A percentile compares a stretch with the other conserved stretches of the same genome.
phyloP scores from a whole-genome alignment of 2,113 vertebrate genomes.

The Ammodytes marinus region DNA sequence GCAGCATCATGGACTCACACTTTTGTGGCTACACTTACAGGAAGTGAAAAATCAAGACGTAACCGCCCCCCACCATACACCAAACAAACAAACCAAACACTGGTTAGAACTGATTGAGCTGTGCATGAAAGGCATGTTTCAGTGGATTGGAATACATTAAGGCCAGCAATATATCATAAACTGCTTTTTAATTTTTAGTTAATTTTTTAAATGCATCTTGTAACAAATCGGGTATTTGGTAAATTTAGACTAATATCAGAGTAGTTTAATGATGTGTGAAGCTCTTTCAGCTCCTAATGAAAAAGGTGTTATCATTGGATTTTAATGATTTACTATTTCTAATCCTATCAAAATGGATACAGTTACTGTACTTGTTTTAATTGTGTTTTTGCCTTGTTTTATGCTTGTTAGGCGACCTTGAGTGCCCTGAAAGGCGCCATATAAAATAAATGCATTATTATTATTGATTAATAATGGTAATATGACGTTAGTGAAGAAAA shows the following conservation, averaged over 20 bases:
- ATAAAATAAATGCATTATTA: too few species aligned
- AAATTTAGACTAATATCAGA: conserved; percentile 2
- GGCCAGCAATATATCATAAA: not conserved
- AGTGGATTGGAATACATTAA: conserved; percentile 13
- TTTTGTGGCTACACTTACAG: conserved; percentile 61
- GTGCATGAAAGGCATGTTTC: conserved; percentile 8
- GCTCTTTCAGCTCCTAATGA: conserved; percentile 31
- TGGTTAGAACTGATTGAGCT: conserved; percentile 1
- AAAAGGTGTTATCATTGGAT: conserved; percentile 22
- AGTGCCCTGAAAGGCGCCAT: too few species aligned
- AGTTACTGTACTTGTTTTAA: not conserved
- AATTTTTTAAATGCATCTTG: not conserved
- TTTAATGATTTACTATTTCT: too few species aligned
- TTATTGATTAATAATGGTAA: too few species aligned
- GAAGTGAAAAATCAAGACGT: conserved; percentile 49
- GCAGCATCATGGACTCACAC: conserved; percentile 66
- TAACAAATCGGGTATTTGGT: conserved; percentile 9
- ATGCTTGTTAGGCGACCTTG: too few species aligned
- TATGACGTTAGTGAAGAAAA: too few species aligned
- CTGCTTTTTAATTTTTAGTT: not conserved
- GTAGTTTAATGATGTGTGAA: conserved; percentile 36
- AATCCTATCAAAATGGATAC: not conserved
- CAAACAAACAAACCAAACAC: conserved; percentile 58
- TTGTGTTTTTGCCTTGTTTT: too few species aligned
- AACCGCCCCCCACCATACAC: not conserved